Evolutionary conservation across 2,113 vertebrate species (phyloP), one percentile per base, ranked within the genome.

Genomic region (Columba janthina): DNA sequence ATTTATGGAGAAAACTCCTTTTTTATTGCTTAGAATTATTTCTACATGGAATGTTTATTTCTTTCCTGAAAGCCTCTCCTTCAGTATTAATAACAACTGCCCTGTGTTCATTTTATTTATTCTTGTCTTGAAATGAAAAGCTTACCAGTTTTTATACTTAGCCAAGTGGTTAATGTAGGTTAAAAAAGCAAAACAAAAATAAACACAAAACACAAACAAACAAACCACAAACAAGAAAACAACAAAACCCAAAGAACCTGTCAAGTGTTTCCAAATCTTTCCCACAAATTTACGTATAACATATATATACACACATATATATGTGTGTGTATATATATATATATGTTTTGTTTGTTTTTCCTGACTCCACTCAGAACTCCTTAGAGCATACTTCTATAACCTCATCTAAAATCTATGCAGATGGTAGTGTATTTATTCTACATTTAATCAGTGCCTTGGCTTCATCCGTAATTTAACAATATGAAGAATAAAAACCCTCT

Each of bases 1-100:
- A 81, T 70, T 74, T 42, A 67, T 15, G 29, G n/a, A 67, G 36
- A 88, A 83, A 84, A 51, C 32, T 32, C 34, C 62, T 77, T 87
- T 91, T 51, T 96, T 94, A 94, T 95, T 93, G 40, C 94, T 96
- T 86, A 61, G 60, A 86, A 64, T 93, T 88, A 40, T 90, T 89
- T 72, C n/a, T 54, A 65, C 7, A 22, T 24, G 56, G 72, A 92
- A 88, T 86, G 22, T 54, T 73, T 77, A 3, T 51, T 88, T 95
- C 28, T 77, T 86, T 82, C 48, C 40, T 57, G 21, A 88, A 91
- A 93, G 46, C 32, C 18, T 70, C 91, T 62, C 38, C 24, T 76
- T 90, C 65, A 74, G 58, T 51, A 14, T 11, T 64, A 73, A 64
- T 66, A 89, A 69, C 18, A 9, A 14, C 40, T 50, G 40, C 11